A percentile compares a stretch with the other conserved stretches of the same genome.
phyloP scores from a whole-genome alignment of 2,113 vertebrate genomes.

The Setophaga coronata region DNA sequence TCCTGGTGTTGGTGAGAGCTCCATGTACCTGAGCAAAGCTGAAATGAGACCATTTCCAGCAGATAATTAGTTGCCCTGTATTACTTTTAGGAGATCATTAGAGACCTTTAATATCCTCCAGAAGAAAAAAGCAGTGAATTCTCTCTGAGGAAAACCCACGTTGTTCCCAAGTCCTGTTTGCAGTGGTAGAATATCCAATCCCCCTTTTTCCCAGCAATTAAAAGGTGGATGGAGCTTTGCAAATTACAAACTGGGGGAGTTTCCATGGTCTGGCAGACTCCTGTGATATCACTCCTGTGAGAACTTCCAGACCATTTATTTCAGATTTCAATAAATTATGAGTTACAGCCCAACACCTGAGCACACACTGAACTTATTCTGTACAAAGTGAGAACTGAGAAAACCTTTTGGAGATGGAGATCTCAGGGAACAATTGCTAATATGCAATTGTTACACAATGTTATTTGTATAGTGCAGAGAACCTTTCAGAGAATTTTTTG shows the following conservation, averaged over 20 bases:
- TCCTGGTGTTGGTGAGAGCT: not conserved
- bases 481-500: not conserved
- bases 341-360: not conserved
- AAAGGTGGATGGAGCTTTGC: not conserved
- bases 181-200: not conserved
- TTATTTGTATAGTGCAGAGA: not conserved
- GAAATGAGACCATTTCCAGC: conserved; percentile 5
- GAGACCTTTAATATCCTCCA: conserved; percentile 26
- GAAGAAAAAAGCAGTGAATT: not conserved
- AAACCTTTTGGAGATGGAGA: not conserved
- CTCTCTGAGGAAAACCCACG: conserved; percentile 13
- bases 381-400: not conserved
- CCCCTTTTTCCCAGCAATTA: not conserved
- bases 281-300: not conserved
- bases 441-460: not conserved
- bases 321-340: not conserved
- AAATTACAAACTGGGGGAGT: not conserved
- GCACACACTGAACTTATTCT: not conserved
- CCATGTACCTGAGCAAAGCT: not conserved
- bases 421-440: not conserved
- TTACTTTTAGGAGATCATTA: conserved; percentile 31
- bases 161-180: not conserved
- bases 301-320: not conserved
- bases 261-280: not conserved
- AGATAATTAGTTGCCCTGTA: conserved; percentile 48